These are phyloP conservation scores for Scarus forsteni DNA, from an alignment of 2,797 vertebrate species.

Conservation along the genomic window DNA sequence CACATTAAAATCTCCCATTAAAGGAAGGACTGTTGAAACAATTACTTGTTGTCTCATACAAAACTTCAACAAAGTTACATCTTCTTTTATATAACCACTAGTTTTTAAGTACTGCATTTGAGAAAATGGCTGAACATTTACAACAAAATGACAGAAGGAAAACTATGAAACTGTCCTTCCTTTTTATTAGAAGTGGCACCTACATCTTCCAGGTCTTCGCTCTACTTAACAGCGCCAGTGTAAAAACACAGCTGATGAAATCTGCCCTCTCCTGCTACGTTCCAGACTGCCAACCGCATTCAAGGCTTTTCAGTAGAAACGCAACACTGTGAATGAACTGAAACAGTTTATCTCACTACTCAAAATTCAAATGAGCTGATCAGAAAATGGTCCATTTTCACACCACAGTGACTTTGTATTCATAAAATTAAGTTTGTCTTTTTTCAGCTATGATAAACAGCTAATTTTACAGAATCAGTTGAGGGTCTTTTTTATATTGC, in stretches of 20 bases:
- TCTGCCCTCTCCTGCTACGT: slow-evolving; percentile 5
- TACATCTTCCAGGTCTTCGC: slow-evolving; percentile 5
- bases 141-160: not conserved
- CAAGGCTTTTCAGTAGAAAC: slow-evolving; percentile 1
- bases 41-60: too few species aligned
- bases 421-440: too few species aligned
- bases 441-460: too few species aligned
- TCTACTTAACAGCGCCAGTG: slow-evolving; percentile 4
- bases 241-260: not conserved
- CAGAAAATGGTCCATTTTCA: not conserved
- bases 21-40: not conserved
- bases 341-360: slow-evolving; percentile 16
- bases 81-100: not conserved
- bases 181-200: not conserved
- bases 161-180: not conserved
- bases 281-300: slow-evolving; percentile 3
- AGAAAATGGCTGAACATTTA: not conserved
- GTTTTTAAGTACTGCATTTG: not conserved
- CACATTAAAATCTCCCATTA: not conserved
- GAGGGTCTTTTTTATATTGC: too few species aligned
- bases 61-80: not conserved
- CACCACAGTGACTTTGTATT: too few species aligned
- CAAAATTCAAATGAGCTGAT: too few species aligned
- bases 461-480: too few species aligned
- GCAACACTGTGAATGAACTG: slow-evolving; percentile 16